Base-by-base conservation (phyloP, 2,888 invertebrate genomes). In the Epinotia ramella region DNA sequence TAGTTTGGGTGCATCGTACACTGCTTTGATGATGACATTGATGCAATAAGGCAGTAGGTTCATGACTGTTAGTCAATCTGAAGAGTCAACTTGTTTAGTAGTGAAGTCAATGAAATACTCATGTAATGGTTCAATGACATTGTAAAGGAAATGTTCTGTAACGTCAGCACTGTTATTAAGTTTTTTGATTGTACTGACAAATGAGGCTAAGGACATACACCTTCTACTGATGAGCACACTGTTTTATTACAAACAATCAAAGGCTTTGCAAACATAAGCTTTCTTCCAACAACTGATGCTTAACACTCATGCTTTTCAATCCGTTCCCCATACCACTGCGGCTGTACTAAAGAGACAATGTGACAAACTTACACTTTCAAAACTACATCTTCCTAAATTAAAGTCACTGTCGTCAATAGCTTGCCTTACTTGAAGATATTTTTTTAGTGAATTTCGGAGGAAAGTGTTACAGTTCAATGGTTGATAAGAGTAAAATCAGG, bases 261-360 rank as follows among this genome's bases (percentile, higher is more conserved):
- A 82, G 82, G 84, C 84, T 78, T 82, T 83, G 81, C 78, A 81
- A 77, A 80, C 79, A 85, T 53, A 72, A 71, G 72, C 76, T 59
- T 73, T 76, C 60, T 60, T 62, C 18, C 66, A 72, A 71, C 75
- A 71, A 72, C 67, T 62, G 76, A 81, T 82, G 84, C 84, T 77
- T 80, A 78, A 82, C 81, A 85, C 82, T 82, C 80, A 83, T 79
- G 85, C 84, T 86, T 84, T 84, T 79, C 77, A 78, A 73, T 71
- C 74, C 69, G 68, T 69, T 78, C 64, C 67, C 73, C 69, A 77
- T 78, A 77, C 74, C 74, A 76, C 68, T 72, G 68, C 68, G 70
- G 63, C 77, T 18, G 18, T 24, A 74, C 46, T 44, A 16, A 69
- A 76, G 67, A 72, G 62, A 28, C 72, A 72, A 72, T 71, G 65